A percentile compares a stretch with the other conserved stretches of the same genome.
Evolutionary conservation across 2,113 vertebrate genomes (phyloP).

Genomic region (Corydoras maculifer): DNA sequence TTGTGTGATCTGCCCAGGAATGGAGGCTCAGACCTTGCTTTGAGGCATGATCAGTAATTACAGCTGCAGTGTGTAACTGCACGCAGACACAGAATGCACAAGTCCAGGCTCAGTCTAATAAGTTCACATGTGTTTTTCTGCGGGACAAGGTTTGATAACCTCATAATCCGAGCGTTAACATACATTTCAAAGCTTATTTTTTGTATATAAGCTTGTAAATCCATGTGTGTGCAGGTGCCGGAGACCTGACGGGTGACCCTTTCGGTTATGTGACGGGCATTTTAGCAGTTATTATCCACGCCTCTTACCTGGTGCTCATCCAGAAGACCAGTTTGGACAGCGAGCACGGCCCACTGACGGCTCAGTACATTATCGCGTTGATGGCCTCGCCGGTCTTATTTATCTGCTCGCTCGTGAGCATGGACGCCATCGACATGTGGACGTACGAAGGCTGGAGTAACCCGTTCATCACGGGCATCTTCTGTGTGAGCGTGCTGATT

Average conservation of each 20-base stretch:
- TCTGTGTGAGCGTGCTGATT: conserved; percentile 78
- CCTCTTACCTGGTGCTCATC: conserved; percentile 92
- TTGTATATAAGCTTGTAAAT: not conserved
- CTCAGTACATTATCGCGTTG: conserved; percentile 89
- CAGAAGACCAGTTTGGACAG: conserved; percentile 87
- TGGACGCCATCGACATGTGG: conserved; percentile 88
- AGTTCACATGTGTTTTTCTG: too few relatives aligned
- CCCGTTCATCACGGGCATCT: conserved; percentile 78
- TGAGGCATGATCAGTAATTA: too few relatives aligned
- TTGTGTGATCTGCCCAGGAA: too few relatives aligned
- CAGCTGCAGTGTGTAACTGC: too few relatives aligned
- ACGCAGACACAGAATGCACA: too few relatives aligned
- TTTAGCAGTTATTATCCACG: conserved; percentile 88
- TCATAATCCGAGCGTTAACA: too few relatives aligned
- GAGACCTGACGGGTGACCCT: conserved; percentile 87
- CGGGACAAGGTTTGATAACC: too few relatives aligned
- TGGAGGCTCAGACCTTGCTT: too few relatives aligned
- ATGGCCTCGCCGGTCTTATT: conserved; percentile 86
- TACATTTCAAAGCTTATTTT: not conserved
- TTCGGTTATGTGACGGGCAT: conserved; percentile 88
- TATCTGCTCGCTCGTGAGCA: conserved; percentile 79
- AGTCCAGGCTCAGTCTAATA: too few relatives aligned
- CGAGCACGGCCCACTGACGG: conserved; percentile 85
- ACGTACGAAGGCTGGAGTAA: conserved; percentile 85
- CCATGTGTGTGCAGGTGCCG: conserved; percentile 71